Percentiles rank a stretch among this genome's conserved stretches.
These are phyloP conservation scores for Punctoribates punctum DNA, from an alignment of 2,888 invertebrate genomes.

Conservation along the genomic window DNA sequence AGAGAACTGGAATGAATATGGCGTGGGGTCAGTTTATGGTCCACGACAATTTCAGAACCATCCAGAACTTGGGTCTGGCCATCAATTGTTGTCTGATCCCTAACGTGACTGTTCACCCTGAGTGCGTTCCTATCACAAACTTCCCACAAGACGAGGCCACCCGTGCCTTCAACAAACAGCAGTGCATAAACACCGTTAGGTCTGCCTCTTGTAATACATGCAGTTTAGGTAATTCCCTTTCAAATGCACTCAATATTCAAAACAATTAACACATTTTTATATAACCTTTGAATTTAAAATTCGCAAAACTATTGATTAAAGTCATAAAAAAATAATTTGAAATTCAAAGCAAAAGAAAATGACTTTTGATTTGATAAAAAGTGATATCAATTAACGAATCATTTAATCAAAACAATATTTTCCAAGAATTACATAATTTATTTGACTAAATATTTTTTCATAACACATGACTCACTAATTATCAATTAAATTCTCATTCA, in stretches of 20 bases:
- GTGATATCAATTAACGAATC: not conserved
- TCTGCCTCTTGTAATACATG: constrained; percentile 43
- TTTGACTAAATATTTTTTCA: not conserved
- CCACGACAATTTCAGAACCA: constrained; percentile 73
- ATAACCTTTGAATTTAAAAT: not conserved
- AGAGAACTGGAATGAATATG: constrained; percentile 43
- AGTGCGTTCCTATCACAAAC: constrained; percentile 43
- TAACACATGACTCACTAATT: not conserved
- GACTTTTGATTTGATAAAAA: not conserved
- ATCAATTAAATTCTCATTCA: constrained; percentile 3
- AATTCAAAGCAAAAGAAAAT: not conserved
- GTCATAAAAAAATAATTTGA: not conserved
- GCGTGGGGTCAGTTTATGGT: constrained; percentile 63
- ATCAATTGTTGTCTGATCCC: constrained; percentile 45
- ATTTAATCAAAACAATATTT: not conserved
- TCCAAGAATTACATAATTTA: not conserved
- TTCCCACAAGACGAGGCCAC: constrained; percentile 44
- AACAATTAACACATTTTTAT: too few relatives aligned
- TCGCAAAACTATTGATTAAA: not conserved
- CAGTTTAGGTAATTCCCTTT: constrained; percentile 37
- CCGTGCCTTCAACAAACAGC: constrained; percentile 42
- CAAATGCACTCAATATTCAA: too few relatives aligned
- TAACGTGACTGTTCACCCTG: constrained; percentile 41
- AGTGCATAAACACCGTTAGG: constrained; percentile 42
- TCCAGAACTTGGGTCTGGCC: constrained; percentile 42